These are phyloP conservation scores for Dolichoris vasculosae DNA, from an alignment of 1,140 invertebrate species.

Conservation along the genomic window DNA sequence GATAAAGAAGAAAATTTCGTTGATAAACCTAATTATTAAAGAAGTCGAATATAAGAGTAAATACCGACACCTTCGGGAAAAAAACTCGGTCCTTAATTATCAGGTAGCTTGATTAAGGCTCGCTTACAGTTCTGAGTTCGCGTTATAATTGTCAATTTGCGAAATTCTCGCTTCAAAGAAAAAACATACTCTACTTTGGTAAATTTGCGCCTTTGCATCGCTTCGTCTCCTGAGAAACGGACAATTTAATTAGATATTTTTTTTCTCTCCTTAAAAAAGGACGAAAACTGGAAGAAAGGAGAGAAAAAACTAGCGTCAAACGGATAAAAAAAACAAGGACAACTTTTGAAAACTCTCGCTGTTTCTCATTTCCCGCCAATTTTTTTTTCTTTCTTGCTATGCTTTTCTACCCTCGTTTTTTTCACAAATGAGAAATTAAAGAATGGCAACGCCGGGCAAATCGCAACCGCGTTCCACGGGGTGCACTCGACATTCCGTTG, in stretches of 20 bases:
- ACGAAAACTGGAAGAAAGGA: background rate
- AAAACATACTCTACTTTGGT: conserved; percentile 9
- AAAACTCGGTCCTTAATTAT: conserved; percentile 35
- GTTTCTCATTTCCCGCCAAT: background rate
- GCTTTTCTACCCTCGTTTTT: background rate
- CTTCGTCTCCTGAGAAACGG: background rate
- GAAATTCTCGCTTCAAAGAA: conserved; percentile 25
- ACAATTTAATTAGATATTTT: conserved; percentile 44
- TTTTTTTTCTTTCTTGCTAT: background rate
- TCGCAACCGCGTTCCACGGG: background rate
- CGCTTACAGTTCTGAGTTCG: background rate
- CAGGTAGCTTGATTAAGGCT: background rate
- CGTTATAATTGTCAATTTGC: conserved; percentile 41
- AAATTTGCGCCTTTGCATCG: background rate
- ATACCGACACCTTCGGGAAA: conserved; percentile 1
- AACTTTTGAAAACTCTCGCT: background rate
- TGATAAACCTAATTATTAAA: conserved; percentile 19
- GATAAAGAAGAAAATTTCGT: background rate
- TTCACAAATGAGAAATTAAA: conserved; percentile 40
- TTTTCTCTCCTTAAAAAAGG: background rate
- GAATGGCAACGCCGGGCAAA: conserved; percentile 40
- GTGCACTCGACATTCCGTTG: conserved; percentile 47
- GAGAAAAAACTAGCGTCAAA: background rate
- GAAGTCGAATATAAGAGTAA: background rate
- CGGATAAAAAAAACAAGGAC: background rate